Percentiles rank a stretch among this genome's conserved stretches.
Conservation (phyloP, 1,140 invertebrate species). For the Drosophila baimaii region DNA sequence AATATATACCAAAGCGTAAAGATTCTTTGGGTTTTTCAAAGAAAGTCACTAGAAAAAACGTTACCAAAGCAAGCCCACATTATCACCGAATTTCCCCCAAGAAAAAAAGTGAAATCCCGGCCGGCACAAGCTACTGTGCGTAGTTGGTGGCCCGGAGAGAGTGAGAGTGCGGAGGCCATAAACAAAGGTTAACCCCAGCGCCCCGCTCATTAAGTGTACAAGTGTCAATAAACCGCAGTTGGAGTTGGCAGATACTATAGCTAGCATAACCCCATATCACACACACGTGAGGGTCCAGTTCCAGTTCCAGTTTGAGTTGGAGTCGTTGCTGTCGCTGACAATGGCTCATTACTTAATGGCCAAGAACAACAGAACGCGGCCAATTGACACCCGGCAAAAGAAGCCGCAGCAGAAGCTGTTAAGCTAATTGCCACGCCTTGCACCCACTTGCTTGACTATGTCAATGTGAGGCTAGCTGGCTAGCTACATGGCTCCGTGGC, state of each 20-base stretch:
- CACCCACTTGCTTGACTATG: slow-evolving; percentile 62
- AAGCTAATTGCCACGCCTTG: slow-evolving; percentile 77
- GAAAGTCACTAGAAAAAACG: background rate
- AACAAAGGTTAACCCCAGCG: slow-evolving; percentile 55
- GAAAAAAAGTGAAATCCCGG: slow-evolving; percentile 65
- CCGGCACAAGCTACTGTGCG: background rate
- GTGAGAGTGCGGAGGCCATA: slow-evolving; percentile 38
- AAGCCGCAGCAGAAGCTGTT: slow-evolving; percentile 71
- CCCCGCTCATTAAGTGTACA: slow-evolving; percentile 72
- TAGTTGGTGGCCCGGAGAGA: slow-evolving; percentile 31
- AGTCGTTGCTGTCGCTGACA: slow-evolving; percentile 50
- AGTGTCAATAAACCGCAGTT: slow-evolving; percentile 74
- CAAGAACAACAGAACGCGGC: slow-evolving; percentile 51
- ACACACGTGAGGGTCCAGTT: slow-evolving; percentile 19
- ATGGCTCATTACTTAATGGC: slow-evolving; percentile 79
- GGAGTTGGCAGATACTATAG: slow-evolving; percentile 34
- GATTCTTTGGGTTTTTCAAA: background rate
- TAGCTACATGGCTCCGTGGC: slow-evolving; percentile 28
- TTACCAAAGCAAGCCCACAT: background rate
- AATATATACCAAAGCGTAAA: background rate
- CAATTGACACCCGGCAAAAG: slow-evolving; percentile 64
- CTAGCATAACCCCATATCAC: slow-evolving; percentile 3
- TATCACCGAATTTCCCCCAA: slow-evolving; percentile 14
- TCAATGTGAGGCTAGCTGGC: slow-evolving; percentile 61
- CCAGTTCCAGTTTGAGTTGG: slow-evolving; percentile 18